Percentiles rank a stretch among this genome's conserved stretches.
Conservation (phyloP, 2,797 vertebrate species). For the Sparus aurata region DNA sequence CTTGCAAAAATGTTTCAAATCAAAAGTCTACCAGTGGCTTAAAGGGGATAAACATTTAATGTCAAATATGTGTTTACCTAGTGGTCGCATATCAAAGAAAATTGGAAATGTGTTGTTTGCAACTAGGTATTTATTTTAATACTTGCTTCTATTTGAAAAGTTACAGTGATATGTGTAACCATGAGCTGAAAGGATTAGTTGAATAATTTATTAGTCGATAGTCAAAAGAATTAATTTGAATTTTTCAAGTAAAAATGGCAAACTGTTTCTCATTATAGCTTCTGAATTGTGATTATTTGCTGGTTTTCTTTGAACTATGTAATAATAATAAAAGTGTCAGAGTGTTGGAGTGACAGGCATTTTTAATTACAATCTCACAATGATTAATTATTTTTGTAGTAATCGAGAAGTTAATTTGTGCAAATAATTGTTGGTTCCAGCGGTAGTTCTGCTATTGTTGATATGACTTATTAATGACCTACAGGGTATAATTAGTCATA, state of each 20-base stretch:
- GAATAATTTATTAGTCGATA: background rate
- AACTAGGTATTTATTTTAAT: background rate
- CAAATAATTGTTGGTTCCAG: background rate
- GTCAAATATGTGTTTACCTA: background rate
- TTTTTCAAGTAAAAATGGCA: background rate
- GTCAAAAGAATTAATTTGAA: background rate
- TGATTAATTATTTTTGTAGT: background rate
- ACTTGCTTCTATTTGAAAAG: background rate
- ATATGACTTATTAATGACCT: background rate
- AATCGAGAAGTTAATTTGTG: background rate
- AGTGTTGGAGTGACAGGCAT: too few species aligned
- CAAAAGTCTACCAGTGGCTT: background rate
- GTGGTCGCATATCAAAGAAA: background rate
- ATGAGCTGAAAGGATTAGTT: background rate
- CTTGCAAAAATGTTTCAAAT: background rate
- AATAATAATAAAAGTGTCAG: background rate
- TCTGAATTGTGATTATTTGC: background rate
- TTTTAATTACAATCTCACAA: background rate
- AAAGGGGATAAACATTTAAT: background rate
- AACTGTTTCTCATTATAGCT: background rate
- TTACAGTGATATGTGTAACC: background rate
- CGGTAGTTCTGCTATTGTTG: background rate
- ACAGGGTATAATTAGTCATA: background rate
- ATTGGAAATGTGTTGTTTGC: background rate
- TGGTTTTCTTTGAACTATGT: background rate